These are phyloP conservation scores for Axea sp. DNA, from an alignment of 2,888 invertebrate species.

Conservation along the genomic window DNA sequence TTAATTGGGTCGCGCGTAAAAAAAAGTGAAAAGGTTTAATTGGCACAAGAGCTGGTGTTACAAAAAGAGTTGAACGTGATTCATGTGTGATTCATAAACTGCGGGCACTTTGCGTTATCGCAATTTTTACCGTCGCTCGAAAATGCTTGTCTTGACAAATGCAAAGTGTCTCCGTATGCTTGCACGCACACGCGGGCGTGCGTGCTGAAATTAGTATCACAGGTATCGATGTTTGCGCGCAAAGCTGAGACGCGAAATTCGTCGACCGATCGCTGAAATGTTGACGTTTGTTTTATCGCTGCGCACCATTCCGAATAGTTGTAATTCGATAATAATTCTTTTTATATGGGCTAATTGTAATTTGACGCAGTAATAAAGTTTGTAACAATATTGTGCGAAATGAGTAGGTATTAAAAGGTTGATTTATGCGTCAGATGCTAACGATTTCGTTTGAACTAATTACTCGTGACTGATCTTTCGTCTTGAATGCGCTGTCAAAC, in stretches of 20 bases:
- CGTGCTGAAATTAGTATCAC: too few relatives aligned
- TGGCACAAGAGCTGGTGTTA: slow-evolving; percentile 29
- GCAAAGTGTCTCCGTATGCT: neutral
- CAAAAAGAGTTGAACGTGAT: slow-evolving; percentile 31
- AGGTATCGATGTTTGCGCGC: too few relatives aligned
- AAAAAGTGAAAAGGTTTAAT: slow-evolving; percentile 42
- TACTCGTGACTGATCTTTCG: slow-evolving; percentile 1
- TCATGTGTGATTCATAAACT: slow-evolving; percentile 35
- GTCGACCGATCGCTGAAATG: too few relatives aligned
- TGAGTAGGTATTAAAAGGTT: slow-evolving; percentile 17
- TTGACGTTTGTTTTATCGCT: too few relatives aligned
- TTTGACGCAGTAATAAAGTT: neutral
- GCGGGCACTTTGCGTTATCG: slow-evolving; percentile 26
- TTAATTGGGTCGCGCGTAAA: slow-evolving; percentile 40
- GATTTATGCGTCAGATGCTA: slow-evolving; percentile 9
- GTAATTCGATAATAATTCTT: neutral
- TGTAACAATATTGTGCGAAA: slow-evolving; percentile 2
- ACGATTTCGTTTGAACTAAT: slow-evolving; percentile 32
- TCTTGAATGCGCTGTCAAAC: neutral
- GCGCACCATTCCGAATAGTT: too few relatives aligned
- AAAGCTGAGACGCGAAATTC: slow-evolving; percentile 5
- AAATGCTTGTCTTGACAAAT: slow-evolving; percentile 16
- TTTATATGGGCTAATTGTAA: slow-evolving; percentile 11
- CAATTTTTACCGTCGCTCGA: slow-evolving; percentile 12
- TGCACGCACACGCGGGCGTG: too few relatives aligned